phyloP scores from a whole-genome alignment of 2,113 vertebrate species.

The Pelusios castaneus region DNA sequence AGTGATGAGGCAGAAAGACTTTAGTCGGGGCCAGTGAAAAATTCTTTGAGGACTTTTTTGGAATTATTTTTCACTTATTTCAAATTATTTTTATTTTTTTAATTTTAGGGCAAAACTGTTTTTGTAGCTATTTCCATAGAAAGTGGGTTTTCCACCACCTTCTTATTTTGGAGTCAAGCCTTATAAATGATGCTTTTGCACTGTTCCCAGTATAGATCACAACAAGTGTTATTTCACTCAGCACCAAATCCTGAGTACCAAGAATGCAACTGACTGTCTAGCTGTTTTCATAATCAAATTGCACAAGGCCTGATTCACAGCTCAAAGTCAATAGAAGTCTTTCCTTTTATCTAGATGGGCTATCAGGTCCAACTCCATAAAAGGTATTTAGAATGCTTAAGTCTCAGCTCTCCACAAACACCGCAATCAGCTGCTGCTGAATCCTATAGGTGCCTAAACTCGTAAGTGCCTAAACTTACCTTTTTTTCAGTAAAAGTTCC shows the following conservation, averaged over 20 bases:
- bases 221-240: background rate
- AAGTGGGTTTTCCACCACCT: background rate
- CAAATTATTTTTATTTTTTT: background rate
- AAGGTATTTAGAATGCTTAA: too few relatives aligned
- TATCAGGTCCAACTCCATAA: background rate
- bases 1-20: background rate
- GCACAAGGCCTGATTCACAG: background rate
- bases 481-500: too few relatives aligned
- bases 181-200: background rate
- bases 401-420: too few relatives aligned
- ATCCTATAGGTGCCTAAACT: too few relatives aligned
- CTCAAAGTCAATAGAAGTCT: too few relatives aligned
- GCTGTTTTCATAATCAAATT: background rate
- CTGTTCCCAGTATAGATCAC: background rate
- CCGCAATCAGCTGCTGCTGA: too few relatives aligned
- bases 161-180: background rate
- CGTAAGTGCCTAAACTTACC: too few relatives aligned
- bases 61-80: background rate
- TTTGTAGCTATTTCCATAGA: background rate
- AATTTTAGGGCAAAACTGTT: background rate
- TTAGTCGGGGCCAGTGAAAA: background rate
- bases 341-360: background rate
- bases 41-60: background rate
- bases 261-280: background rate
- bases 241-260: background rate